Conservation (phyloP, 2,888 invertebrate genomes). For the Drymonia ruficornis region DNA sequence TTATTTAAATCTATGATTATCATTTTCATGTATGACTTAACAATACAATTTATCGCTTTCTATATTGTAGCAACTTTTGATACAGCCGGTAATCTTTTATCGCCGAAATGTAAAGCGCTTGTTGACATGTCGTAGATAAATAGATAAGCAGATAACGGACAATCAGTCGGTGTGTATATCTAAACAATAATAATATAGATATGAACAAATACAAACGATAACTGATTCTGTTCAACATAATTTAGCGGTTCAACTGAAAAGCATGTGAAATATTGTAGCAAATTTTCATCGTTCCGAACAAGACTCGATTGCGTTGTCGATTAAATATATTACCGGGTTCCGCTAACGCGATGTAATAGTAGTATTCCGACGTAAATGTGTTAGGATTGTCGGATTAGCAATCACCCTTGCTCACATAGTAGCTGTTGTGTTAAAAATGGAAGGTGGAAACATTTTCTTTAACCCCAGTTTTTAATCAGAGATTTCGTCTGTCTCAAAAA, state of each 20-base stretch:
- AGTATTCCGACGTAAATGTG: neutral
- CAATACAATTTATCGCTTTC: conserved; percentile 27
- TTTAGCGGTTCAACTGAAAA: neutral
- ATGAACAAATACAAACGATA: conserved; percentile 27
- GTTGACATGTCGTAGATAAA: conserved; percentile 65
- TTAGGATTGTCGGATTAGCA: neutral
- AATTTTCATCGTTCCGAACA: neutral
- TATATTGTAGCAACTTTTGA: conserved; percentile 33
- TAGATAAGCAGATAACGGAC: conserved; percentile 45
- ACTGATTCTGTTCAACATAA: conserved; percentile 5
- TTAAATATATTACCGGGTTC: neutral
- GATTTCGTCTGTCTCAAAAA: too few relatives aligned
- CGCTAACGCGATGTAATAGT: neutral
- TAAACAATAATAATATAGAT: conserved; percentile 41
- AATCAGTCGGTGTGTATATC: conserved; percentile 38
- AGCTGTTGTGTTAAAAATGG: too few relatives aligned
- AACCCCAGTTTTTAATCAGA: too few relatives aligned
- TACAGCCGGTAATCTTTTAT: conserved; percentile 54
- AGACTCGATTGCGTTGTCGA: neutral
- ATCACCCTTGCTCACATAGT: neutral
- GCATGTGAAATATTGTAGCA: neutral
- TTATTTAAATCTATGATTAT: conserved; percentile 17
- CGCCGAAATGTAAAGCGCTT: conserved; percentile 63
- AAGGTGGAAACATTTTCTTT: too few relatives aligned
- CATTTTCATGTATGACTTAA: conserved; percentile 34